Evolutionary conservation across 2,113 vertebrate genomes (phyloP).

Genomic region (Corvus hawaiiensis): DNA sequence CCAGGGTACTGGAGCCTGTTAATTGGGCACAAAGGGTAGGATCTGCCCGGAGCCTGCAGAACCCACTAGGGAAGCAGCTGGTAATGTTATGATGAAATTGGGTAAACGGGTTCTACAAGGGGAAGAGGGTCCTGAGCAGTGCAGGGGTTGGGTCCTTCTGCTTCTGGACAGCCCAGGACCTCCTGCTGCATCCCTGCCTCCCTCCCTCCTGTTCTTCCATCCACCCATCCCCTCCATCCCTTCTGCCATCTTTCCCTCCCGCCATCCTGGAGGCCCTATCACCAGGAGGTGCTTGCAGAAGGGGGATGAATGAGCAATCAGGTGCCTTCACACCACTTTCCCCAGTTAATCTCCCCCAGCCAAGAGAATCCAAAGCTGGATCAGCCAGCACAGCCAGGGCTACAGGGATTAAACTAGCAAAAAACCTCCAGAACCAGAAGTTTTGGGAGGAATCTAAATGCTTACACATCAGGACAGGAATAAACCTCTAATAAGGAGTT

Average conservation of each 20-base stretch:
- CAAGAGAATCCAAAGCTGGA: not conserved
- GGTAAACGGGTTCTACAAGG: accelerated
- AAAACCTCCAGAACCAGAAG: not conserved
- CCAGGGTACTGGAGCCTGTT: not conserved
- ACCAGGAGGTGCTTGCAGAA: not conserved
- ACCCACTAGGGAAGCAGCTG: not conserved
- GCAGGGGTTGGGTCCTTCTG: not conserved
- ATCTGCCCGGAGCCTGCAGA: not conserved
- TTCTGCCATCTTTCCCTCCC: not conserved
- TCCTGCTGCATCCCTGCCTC: not conserved
- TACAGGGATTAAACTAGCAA: not conserved
- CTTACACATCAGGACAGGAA: not conserved
- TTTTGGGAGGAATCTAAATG: not conserved
- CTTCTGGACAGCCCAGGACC: not conserved
- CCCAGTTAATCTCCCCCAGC: not conserved
- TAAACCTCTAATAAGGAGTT: not conserved
- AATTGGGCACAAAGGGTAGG: conserved; percentile 34
- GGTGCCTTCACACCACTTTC: not conserved
- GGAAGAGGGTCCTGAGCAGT: not conserved
- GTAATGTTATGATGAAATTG: accelerated
- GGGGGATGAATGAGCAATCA: not conserved
- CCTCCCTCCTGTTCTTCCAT: not conserved
- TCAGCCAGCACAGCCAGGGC: not conserved
- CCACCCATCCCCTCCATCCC: not conserved
- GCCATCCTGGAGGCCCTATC: not conserved